phyloP scores from a whole-genome alignment of 2,888 invertebrate species.

The Podotricha telesiphe region DNA sequence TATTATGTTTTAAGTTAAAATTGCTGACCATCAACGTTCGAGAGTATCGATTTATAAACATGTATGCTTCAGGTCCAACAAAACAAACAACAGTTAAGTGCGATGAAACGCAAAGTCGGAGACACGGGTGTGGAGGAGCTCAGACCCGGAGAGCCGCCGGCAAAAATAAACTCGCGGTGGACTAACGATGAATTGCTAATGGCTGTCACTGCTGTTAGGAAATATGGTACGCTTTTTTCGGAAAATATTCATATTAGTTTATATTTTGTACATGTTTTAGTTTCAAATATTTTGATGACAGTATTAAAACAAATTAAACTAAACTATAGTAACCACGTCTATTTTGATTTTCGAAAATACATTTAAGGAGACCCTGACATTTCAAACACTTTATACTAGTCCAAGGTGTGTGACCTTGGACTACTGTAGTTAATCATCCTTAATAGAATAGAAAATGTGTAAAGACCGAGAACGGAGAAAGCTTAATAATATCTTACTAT shows the following conservation, averaged over 20 bases:
- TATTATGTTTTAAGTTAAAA: constrained; percentile 23
- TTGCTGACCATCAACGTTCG: constrained; percentile 15
- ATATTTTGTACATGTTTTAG: not conserved
- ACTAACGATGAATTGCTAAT: constrained; percentile 95
- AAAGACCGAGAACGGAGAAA: too few species aligned
- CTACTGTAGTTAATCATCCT: too few species aligned
- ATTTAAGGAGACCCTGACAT: too few species aligned
- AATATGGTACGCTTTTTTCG: constrained; percentile 83
- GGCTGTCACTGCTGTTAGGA: constrained; percentile 94
- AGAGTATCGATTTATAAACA: constrained; percentile 6
- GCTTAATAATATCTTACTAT: too few species aligned
- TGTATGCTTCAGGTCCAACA: constrained; percentile 90
- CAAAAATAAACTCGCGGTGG: constrained; percentile 94
- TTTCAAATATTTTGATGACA: not conserved
- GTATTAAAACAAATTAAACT: too few species aligned
- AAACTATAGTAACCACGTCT: too few species aligned
- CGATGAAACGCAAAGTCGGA: constrained; percentile 90
- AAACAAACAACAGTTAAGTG: constrained; percentile 95
- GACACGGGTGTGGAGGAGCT: constrained; percentile 84
- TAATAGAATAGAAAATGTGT: too few species aligned
- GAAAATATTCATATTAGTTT: not conserved
- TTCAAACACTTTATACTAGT: too few species aligned
- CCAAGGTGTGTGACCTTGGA: too few species aligned
- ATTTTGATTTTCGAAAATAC: too few species aligned
- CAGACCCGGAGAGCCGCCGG: constrained; percentile 85